phyloP scores from a whole-genome alignment of 2,113 vertebrate species.

The Chroicocephalus ridibundus region DNA sequence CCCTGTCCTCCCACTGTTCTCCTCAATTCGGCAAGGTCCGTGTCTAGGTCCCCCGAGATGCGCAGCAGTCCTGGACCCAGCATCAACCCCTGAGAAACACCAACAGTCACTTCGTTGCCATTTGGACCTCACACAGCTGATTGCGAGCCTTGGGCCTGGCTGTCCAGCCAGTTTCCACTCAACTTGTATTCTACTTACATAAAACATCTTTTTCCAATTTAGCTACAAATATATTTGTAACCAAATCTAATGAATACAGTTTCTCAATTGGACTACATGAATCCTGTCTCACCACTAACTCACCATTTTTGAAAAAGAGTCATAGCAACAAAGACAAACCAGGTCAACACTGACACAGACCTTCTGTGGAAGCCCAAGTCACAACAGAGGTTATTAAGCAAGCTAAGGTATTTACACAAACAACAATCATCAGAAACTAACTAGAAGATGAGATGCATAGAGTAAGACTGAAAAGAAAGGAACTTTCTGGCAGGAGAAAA shows the following conservation, averaged over 20 bases:
- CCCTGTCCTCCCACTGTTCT: neutral
- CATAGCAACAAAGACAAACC: neutral
- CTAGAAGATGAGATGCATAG: neutral
- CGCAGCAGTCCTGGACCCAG: neutral
- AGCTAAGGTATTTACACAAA: neutral
- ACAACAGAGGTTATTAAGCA: neutral
- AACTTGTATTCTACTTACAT: neutral
- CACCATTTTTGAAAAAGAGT: neutral
- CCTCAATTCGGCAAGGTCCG: neutral
- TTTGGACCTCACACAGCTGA: neutral
- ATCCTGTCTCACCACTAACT: neutral
- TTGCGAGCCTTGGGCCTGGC: accelerated
- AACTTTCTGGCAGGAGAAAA: neutral
- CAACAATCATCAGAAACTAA: neutral
- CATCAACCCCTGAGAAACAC: neutral
- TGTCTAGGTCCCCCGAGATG: neutral
- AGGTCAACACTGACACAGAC: neutral
- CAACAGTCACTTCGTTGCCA: neutral
- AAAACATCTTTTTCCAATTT: neutral
- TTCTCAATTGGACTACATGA: neutral
- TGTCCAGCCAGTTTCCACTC: neutral
- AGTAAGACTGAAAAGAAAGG: neutral
- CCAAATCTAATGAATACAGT: neutral
- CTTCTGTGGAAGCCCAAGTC: neutral
- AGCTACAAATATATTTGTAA: neutral